phyloP scores from a whole-genome alignment of 2,888 invertebrate species.

The Drosophila siamana region DNA sequence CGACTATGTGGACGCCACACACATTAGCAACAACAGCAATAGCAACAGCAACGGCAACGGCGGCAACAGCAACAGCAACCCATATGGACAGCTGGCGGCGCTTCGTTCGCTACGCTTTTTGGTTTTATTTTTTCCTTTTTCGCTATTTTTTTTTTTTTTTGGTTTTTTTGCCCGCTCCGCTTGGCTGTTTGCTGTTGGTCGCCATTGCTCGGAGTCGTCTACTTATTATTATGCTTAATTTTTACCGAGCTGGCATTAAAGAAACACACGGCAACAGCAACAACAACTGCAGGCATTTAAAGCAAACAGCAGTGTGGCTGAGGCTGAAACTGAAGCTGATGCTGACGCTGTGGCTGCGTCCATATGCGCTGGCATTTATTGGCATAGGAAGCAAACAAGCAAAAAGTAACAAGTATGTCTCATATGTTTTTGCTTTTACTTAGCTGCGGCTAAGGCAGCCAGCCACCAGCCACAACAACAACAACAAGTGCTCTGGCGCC shows the following conservation, averaged over 20 bases:
- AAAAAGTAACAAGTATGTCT: slow-evolving; percentile 64
- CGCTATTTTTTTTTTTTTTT: neutral
- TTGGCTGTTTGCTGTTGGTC: slow-evolving; percentile 53
- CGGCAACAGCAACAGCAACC: slow-evolving; percentile 25
- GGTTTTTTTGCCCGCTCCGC: slow-evolving; percentile 2
- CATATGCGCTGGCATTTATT: slow-evolving; percentile 64
- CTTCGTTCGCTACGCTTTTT: slow-evolving; percentile 32
- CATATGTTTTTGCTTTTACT: slow-evolving; percentile 66
- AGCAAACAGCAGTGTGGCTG: slow-evolving; percentile 36
- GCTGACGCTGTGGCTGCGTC: slow-evolving; percentile 40
- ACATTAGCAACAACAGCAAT: slow-evolving; percentile 50
- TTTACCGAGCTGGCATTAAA: slow-evolving; percentile 64
- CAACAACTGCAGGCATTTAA: slow-evolving; percentile 52
- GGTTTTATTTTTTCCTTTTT: slow-evolving; percentile 12
- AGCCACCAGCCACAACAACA: slow-evolving; percentile 28
- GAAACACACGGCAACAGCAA: slow-evolving; percentile 49
- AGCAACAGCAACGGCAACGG: slow-evolving; percentile 22
- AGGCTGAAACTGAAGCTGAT: slow-evolving; percentile 24
- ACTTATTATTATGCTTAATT: slow-evolving; percentile 77
- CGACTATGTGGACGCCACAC: slow-evolving; percentile 55
- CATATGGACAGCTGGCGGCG: slow-evolving; percentile 68
- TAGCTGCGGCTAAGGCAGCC: slow-evolving; percentile 58
- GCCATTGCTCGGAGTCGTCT: slow-evolving; percentile 56
- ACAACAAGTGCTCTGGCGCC: slow-evolving; percentile 47
- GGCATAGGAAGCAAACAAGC: slow-evolving; percentile 65